These are phyloP conservation scores for Okapia johnstoni DNA, from an alignment of 2,113 vertebrate species.

Conservation along the genomic window DNA sequence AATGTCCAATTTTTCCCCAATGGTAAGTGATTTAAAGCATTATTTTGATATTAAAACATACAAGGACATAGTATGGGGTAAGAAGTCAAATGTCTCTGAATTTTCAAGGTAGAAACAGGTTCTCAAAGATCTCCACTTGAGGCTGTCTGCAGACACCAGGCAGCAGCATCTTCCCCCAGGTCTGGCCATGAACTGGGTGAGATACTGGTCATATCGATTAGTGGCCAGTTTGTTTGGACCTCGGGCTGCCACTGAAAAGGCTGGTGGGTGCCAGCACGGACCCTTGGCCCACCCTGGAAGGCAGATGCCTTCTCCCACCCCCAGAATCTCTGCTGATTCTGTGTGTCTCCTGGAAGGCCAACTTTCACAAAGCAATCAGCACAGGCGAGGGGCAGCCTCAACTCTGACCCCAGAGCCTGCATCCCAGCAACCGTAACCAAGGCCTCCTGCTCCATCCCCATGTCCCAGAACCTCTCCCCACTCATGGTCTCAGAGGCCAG, in stretches of 20 bases:
- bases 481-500: not conserved
- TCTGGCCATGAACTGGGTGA: not conserved
- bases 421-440: not conserved
- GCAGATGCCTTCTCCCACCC: not conserved
- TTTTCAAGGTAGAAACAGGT: not conserved
- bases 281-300: not conserved
- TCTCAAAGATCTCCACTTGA: not conserved
- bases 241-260: not conserved
- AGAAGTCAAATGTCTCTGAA: not conserved
- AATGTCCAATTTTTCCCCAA: not conserved
- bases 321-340: not conserved
- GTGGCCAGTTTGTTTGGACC: not conserved
- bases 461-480: fast-evolving
- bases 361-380: not conserved
- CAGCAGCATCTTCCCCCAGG: not conserved
- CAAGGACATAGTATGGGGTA: not conserved
- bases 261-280: not conserved
- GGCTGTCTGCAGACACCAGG: fast-evolving
- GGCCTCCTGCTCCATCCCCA: not conserved
- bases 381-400: not conserved
- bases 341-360: not conserved
- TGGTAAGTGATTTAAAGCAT: not conserved
- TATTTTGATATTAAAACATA: not conserved
- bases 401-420: not conserved
- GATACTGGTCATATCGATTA: no score